Conservation (phyloP, 2,797 vertebrate species). For the Uromys caudimaculatus region DNA sequence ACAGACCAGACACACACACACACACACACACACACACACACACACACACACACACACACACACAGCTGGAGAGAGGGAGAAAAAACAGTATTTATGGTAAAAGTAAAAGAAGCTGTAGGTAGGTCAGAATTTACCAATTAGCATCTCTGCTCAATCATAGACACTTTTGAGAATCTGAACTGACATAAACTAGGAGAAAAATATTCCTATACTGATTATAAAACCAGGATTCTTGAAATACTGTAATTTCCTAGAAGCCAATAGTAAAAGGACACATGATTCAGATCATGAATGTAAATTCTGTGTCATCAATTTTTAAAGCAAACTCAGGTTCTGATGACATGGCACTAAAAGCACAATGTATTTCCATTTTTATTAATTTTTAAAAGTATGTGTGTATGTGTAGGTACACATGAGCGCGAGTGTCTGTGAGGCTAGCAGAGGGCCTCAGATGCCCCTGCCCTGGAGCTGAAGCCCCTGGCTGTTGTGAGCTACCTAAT, state of each 20-base stretch:
- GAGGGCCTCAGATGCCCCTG: background rate
- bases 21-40: background rate
- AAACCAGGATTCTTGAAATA: background rate
- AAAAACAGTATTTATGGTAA: background rate
- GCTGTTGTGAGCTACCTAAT: too few species aligned
- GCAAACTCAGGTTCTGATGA: background rate
- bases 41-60: background rate
- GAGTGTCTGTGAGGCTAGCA: background rate
- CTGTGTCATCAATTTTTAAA: background rate
- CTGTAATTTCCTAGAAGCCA: background rate
- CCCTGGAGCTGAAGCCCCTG: background rate
- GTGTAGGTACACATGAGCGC: background rate
- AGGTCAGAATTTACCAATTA: slow-evolving; percentile 1
- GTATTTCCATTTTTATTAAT: background rate
- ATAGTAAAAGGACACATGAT: slow-evolving; percentile 5
- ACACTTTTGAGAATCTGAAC: background rate
- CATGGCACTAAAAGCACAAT: background rate
- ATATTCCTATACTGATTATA: background rate
- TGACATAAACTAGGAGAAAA: background rate
- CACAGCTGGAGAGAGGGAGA: background rate
- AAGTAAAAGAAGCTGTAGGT: background rate
- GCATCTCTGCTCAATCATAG: background rate
- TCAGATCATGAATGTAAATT: background rate
- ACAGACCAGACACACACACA: background rate
- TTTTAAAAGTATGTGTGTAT: background rate